Base-by-base conservation (phyloP, 2,113 vertebrate genomes). In the Hydropotes inermis region DNA sequence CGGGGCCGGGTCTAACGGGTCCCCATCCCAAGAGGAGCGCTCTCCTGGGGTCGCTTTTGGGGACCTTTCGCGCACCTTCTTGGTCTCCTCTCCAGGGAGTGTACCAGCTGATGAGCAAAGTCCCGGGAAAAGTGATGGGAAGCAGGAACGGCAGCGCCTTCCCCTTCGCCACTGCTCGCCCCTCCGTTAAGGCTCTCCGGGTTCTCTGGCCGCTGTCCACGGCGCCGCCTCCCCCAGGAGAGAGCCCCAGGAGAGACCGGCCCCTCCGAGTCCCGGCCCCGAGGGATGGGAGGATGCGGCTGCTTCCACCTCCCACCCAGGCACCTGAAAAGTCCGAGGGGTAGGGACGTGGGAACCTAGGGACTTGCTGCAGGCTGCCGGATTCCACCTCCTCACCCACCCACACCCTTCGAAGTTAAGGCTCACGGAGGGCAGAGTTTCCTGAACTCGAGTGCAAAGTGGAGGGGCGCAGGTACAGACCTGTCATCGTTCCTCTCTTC, bases 91-190 rank as follows among this genome's bases (percentile, higher is more conserved):
- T 52, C 21, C 84, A 12, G 76, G 70, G 28, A 93, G 88, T 82
- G 5, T 25, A 81, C 45, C 94, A 23, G 87, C 60, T 45, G 95
- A 25, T 7, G 88, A 89, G 93, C 92, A 60, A 97, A 97, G 98
- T 98, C 10, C 78, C 33, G 93, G 93, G 86, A 89, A 98, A 98
- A 98, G 98, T 98, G 96, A 43, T 43, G 87, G 93, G 70, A n/a
- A 60, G 70, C 84, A 1, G n/a, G 28, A 93, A 91, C 39, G 23
- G 61, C 52, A 6, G 90, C 89, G 58, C 50, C 13, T 50, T 14
- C 81, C 55, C 30, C 28, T 0, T 25, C 4, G 1, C 76, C 12
- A 16, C 87, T 86, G 94, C 28, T 61, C 43, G 12, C 57, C 61
- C 19, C 84, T 50, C 60, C 7, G 74, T 45, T 5, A 5, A 52